Conservation (phyloP, 2,113 vertebrate species). For the Cebidichthys violaceus region DNA sequence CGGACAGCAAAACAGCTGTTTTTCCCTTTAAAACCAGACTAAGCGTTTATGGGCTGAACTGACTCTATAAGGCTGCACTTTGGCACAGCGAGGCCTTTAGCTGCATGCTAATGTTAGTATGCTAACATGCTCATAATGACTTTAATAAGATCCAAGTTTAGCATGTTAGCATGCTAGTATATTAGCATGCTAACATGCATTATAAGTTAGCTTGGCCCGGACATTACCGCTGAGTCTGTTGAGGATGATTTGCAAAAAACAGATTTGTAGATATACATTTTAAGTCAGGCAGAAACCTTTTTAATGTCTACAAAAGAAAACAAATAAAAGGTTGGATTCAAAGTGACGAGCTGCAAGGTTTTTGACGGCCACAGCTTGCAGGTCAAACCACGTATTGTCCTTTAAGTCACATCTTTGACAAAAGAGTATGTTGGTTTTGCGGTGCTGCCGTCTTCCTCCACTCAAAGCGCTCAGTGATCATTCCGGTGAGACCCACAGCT, state of each 20-base stretch:
- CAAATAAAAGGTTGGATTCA: not conserved
- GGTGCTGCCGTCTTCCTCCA: not conserved
- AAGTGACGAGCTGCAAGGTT: not conserved
- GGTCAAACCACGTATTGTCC: not conserved
- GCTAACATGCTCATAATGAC: not conserved
- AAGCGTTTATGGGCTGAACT: not conserved
- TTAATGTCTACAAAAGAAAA: not conserved
- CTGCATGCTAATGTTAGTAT: not conserved
- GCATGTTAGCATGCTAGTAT: not conserved
- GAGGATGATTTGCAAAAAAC: not conserved
- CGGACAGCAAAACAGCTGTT: not conserved
- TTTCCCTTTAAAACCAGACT: not conserved
- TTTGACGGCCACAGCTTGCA: not conserved
- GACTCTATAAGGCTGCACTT: not conserved
- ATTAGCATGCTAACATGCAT: no score
- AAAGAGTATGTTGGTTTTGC: not conserved
- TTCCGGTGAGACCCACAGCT: slow-evolving; percentile 17
- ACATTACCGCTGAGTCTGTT: not conserved
- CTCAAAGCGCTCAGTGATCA: slow-evolving; percentile 28
- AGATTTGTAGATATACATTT: no score
- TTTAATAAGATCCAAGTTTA: not conserved
- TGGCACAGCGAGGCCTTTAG: not conserved
- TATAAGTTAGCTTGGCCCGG: no score
- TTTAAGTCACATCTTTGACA: not conserved
- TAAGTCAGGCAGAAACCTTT: not conserved